A percentile compares a stretch with the other conserved stretches of the same genome.
Evolutionary conservation across 2,113 vertebrate species (phyloP).

Genomic region (Pandion haliaetus): DNA sequence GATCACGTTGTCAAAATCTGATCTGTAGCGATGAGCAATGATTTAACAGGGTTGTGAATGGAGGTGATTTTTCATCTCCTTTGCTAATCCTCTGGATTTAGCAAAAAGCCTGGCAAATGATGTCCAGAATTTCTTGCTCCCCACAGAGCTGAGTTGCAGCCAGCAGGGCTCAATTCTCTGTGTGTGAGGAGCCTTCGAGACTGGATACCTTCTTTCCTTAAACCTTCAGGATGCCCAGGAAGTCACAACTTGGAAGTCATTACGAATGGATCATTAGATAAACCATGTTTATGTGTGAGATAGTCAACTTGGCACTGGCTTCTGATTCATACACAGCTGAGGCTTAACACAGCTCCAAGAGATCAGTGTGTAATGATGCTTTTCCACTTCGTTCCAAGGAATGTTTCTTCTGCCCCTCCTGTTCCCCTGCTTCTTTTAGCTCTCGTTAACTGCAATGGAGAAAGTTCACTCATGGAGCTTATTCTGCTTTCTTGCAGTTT

Average conservation of each 20-base stretch:
- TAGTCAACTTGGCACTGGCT: neutral
- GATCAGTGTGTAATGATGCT: constrained; percentile 29
- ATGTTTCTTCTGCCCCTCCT: constrained; percentile 3
- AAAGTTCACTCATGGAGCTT: neutral
- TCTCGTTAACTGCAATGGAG: neutral
- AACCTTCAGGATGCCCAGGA: neutral
- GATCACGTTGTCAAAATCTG: neutral
- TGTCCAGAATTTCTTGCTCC: neutral
- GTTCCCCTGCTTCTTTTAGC: constrained; percentile 11
- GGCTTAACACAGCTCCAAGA: constrained; percentile 1
- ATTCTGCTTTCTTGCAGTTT: neutral
- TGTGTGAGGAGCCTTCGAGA: neutral
- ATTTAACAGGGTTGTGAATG: neutral
- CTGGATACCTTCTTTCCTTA: neutral
- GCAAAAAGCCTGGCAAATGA: neutral
- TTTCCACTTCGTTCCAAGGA: neutral
- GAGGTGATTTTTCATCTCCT: neutral
- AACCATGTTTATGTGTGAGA: neutral
- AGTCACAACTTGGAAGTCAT: neutral
- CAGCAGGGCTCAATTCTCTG: neutral
- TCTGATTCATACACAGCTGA: constrained; percentile 31
- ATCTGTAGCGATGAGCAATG: neutral
- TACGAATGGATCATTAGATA: neutral
- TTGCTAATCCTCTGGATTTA: neutral
- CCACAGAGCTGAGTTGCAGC: neutral